Evolutionary conservation across 2,113 vertebrate species (phyloP).

Genomic region (Sarotherodon lohbergeri): DNA sequence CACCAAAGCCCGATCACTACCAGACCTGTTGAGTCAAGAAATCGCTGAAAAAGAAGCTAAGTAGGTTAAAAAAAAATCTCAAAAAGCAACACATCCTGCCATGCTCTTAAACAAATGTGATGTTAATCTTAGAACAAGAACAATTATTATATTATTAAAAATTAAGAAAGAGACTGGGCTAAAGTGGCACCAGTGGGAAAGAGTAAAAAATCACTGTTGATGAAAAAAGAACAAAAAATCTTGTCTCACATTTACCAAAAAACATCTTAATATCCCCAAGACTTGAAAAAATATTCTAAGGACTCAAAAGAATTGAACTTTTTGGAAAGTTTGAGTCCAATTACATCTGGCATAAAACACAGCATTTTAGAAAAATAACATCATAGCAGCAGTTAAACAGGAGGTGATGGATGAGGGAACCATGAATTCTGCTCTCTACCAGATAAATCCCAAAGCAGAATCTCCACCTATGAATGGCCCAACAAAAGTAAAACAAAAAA

Average conservation of each 20-base stretch:
- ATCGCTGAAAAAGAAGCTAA: neutral
- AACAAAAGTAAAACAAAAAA: neutral
- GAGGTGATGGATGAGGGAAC: neutral
- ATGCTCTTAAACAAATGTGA: neutral
- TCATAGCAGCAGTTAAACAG: neutral
- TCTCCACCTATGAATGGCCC: neutral
- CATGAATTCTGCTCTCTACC: neutral
- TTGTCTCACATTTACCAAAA: neutral
- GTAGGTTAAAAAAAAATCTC: neutral
- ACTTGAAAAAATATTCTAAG: accelerated
- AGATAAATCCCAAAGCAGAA: neutral
- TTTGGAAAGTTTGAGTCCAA: neutral
- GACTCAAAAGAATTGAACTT: neutral
- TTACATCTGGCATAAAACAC: neutral
- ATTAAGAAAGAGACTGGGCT: neutral
- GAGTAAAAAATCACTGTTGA: neutral
- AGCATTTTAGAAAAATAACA: neutral
- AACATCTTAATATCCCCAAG: neutral
- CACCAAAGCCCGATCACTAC: neutral
- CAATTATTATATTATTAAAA: neutral
- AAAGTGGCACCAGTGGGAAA: neutral
- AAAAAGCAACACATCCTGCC: neutral
- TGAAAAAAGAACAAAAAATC: neutral
- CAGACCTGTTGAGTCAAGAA: neutral
- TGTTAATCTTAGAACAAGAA: neutral